Conservation (phyloP, 2,797 vertebrate genomes). For the Rousettus madagascariensis region DNA sequence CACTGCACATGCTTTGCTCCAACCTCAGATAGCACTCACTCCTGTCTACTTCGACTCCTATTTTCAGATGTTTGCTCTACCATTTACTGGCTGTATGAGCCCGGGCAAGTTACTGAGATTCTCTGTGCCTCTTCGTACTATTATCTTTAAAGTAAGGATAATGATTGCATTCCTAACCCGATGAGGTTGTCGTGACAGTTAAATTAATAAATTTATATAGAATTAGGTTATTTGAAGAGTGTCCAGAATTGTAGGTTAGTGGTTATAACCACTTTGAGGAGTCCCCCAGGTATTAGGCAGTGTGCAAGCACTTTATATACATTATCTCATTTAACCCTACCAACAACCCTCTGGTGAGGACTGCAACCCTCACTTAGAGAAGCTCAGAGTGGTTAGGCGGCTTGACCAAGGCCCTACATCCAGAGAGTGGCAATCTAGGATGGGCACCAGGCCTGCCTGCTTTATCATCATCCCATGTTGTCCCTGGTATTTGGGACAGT, state of each 20-base stretch:
- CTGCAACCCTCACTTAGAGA: not conserved
- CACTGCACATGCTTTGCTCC: not conserved
- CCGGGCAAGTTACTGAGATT: not conserved
- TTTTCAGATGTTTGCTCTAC: not conserved
- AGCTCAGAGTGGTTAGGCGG: not conserved
- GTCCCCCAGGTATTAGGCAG: not conserved
- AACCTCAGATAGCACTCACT: not conserved
- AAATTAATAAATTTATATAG: not conserved
- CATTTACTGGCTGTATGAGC: not conserved
- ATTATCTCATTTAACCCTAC: not conserved
- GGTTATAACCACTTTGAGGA: not conserved
- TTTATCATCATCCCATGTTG: not conserved
- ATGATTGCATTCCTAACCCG: not conserved
- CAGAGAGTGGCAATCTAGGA: not conserved
- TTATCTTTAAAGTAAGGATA: slow-evolving; percentile 12
- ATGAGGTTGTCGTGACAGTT: not conserved
- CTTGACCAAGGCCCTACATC: not conserved
- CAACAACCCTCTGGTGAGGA: not conserved
- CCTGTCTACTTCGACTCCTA: not conserved
- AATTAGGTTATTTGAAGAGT: slow-evolving; percentile 1
- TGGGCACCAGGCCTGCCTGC: not conserved
- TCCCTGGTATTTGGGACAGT: not conserved
- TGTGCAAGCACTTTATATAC: not conserved
- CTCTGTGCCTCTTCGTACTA: not conserved
- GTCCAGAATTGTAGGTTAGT: not conserved